Base-by-base conservation (phyloP, 2,888 invertebrate genomes). In the Pristionchus exspectatus region DNA sequence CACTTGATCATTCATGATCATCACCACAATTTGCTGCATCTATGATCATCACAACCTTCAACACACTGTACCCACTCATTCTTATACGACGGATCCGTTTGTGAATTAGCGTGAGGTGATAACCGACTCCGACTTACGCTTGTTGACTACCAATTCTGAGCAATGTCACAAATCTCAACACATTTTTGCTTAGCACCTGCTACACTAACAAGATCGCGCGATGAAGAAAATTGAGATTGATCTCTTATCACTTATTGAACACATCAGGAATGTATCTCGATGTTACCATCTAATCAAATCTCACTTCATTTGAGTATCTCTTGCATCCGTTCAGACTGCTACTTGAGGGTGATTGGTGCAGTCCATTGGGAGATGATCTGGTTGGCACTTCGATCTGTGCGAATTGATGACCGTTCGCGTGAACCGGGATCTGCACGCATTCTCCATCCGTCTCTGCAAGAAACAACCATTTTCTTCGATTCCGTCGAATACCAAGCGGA, bases 401-500 rank as follows among this genome's bases (percentile, higher is more conserved):
- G 54, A 44, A 74, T 4, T 63, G 87, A 27, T 50, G 87, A 7
- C 77, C 89, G 38, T 63, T 81, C 0, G 84, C 69, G 0, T n/a
- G 88, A 10, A 44, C 81, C 7, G 91, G 91, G 56, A 92, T 91
- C 24, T 88, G 89, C 7, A 91, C 63, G 33, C 90, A 90, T 33
- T 90, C 90, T 12, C 84, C 84, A 18, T 84, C 56, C 16, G 33
- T 59, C 24, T 84, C 84, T 84, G 84, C 59, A 84, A 33, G 3
- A 33, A 12, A 33, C 7, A 1, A 74, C 33, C 74, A 33, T 74
- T 21, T 7, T 38, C 16, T 74, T 63, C 16, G 44, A 24, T 33
- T 81, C 74, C 38, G 74, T 54, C 50, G 27, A 81, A 81, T 44
- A 44, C 54, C 0, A 18, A 44, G n/a, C 81, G 50, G 0, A 12